Conservation (phyloP, 92 coral and sea anemone genomes). For the Paramuricea clavata region DNA sequence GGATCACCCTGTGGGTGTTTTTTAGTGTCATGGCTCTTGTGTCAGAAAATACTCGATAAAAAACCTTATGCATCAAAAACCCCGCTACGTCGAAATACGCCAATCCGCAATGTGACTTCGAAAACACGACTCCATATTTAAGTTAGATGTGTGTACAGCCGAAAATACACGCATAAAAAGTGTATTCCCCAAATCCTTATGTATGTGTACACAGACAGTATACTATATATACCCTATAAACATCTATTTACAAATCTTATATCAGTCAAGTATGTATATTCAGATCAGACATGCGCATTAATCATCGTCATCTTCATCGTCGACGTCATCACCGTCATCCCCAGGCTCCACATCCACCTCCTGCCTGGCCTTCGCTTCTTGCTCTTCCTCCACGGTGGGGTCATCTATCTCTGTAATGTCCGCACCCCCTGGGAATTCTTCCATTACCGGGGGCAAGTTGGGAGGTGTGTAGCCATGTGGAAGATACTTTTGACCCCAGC, state of each 20-base stretch:
- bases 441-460: constrained; percentile 93
- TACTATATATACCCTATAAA: neutral
- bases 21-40: no score
- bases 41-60: neutral
- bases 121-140: neutral
- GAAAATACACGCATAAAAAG: neutral
- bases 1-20: no score
- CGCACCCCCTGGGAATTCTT: constrained; percentile 86
- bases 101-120: neutral
- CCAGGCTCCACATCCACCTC: constrained; percentile 95
- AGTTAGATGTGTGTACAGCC: neutral
- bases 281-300: constrained; percentile 42
- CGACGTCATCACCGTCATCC: constrained; percentile 96
- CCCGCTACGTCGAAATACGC: neutral
- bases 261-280: neutral
- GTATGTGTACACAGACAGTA: neutral
- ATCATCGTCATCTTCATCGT: constrained; percentile 98
- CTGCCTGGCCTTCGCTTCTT: constrained; percentile 88
- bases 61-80: neutral
- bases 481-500: constrained; percentile 95
- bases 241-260: constrained; percentile 20
- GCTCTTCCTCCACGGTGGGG: constrained; percentile 98
- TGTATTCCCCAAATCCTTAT: neutral
- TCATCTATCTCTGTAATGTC: constrained; percentile 96
- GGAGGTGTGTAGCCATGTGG: constrained; percentile 97